phyloP scores from a whole-genome alignment of 2,113 vertebrate genomes.

The Marmota monax region DNA sequence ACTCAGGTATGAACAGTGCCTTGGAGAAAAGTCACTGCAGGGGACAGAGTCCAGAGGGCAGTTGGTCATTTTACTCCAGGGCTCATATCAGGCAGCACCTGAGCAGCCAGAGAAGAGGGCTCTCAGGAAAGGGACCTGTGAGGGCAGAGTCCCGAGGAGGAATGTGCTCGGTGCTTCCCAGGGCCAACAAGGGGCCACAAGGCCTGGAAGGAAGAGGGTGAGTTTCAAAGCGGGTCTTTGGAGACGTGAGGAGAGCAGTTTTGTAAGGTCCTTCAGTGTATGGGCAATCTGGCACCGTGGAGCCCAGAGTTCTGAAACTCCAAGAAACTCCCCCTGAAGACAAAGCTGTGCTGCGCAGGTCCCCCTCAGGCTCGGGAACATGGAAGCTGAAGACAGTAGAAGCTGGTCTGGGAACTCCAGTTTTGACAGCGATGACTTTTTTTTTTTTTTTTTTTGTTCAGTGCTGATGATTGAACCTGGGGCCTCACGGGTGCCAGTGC shows the following conservation, averaged over 20 bases:
- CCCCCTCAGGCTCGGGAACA: background rate
- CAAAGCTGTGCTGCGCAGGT: fast-evolving
- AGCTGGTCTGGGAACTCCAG: background rate
- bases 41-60: fast-evolving
- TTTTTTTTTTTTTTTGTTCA: no score
- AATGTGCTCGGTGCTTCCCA: background rate
- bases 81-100: background rate
- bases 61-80: no score
- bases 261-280: background rate
- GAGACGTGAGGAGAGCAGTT: no score
- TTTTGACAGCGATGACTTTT: no score
- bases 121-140: background rate
- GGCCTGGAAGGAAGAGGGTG: background rate
- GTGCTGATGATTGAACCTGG: background rate
- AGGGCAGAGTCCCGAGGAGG: no score
- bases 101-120: background rate
- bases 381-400: background rate
- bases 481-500: background rate
- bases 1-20: no score
- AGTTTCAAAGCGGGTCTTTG: background rate
- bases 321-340: background rate
- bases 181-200: fast-evolving
- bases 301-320: background rate
- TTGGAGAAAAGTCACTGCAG: no score
- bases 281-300: background rate